A percentile compares a stretch with the other conserved stretches of the same genome.
These are phyloP conservation scores for Myxocyprinus asiaticus DNA, from an alignment of 2,113 vertebrate genomes.

Conservation along the genomic window DNA sequence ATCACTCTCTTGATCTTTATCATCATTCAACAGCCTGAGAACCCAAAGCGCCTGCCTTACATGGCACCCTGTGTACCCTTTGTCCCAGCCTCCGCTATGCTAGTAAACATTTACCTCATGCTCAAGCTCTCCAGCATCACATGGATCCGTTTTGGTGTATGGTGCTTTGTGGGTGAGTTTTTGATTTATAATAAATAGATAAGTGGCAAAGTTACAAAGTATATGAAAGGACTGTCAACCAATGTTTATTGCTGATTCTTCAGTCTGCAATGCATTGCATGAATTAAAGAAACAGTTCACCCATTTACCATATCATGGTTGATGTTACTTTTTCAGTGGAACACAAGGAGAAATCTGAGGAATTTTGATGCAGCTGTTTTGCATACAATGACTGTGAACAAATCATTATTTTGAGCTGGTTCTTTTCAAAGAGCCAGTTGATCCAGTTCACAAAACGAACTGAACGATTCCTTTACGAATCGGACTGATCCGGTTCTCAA, in stretches of 20 bases:
- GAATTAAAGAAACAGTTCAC: no score
- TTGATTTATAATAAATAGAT: neutral
- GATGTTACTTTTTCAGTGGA: no score
- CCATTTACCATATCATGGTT: no score
- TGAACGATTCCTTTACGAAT: no score
- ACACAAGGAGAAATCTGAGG: no score
- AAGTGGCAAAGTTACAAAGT: neutral
- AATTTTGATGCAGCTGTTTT: no score
- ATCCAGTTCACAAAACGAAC: no score
- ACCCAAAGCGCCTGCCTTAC: constrained; percentile 87
- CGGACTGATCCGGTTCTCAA: no score
- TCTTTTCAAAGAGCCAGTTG: no score
- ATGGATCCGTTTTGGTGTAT: constrained; percentile 91
- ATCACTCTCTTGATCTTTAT: constrained; percentile 81
- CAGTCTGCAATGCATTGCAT: no score
- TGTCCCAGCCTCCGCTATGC: constrained; percentile 90
- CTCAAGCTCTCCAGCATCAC: constrained; percentile 94
- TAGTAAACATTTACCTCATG: constrained; percentile 99
- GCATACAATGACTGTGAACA: no score
- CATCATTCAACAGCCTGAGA: constrained; percentile 94
- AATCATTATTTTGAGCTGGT: no score
- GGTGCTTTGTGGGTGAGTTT: constrained; percentile 95
- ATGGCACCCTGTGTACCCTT: constrained; percentile 97
- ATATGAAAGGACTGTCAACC: neutral
- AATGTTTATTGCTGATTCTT: neutral